Conservation (phyloP, 1,140 invertebrate species). For the Drosophila bifasciata region DNA sequence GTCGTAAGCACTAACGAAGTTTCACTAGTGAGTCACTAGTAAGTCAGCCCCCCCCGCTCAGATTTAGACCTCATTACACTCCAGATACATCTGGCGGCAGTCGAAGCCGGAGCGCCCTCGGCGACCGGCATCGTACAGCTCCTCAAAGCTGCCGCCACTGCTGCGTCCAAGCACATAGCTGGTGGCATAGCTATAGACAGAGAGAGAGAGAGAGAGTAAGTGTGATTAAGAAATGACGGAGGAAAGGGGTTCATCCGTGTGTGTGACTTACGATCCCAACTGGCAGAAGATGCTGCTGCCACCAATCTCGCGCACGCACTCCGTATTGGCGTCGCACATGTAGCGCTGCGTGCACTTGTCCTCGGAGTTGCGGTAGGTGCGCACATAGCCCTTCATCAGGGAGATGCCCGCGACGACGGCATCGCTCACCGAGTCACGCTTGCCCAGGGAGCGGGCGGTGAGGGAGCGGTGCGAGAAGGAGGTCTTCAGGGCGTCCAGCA, state of each 20-base stretch:
- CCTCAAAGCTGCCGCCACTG: constrained; percentile 90
- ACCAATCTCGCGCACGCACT: constrained; percentile 93
- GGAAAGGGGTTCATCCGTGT: too few relatives aligned
- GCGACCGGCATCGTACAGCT: constrained; percentile 92
- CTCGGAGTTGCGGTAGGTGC: constrained; percentile 91
- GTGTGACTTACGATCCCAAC: constrained; percentile 93
- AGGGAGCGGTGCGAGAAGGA: constrained; percentile 95
- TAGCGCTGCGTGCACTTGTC: constrained; percentile 92
- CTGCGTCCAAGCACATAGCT: constrained; percentile 92
- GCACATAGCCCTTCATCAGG: constrained; percentile 94
- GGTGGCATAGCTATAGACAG: constrained; percentile 89
- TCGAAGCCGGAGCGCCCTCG: constrained; percentile 92
- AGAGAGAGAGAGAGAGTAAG: background rate
- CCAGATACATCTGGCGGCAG: constrained; percentile 91
- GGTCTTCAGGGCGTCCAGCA: constrained; percentile 94
- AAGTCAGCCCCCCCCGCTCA: too few relatives aligned
- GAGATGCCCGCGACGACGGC: constrained; percentile 93
- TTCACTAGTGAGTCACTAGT: constrained; percentile 6
- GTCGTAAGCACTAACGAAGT: constrained; percentile 41
- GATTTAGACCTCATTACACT: constrained; percentile 93
- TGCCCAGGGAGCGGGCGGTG: constrained; percentile 91
- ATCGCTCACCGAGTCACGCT: constrained; percentile 93
- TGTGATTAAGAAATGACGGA: background rate
- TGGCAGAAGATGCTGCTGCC: constrained; percentile 95
- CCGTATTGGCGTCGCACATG: constrained; percentile 94